phyloP scores from a whole-genome alignment of 2,113 vertebrate species.

The Heterocephalus glaber region DNA sequence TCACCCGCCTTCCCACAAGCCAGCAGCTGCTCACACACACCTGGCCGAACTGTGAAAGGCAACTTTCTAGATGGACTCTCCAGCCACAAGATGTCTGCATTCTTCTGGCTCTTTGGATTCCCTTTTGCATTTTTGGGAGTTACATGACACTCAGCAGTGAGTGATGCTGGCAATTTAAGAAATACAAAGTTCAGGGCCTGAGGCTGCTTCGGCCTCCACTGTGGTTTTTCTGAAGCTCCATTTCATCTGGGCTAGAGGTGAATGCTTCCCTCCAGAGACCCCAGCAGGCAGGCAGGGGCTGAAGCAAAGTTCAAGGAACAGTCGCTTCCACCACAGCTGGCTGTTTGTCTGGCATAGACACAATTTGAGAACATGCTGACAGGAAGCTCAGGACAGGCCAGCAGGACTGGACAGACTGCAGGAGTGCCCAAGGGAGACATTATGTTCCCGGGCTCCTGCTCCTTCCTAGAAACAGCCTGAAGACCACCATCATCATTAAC shows the following conservation, averaged over 20 bases:
- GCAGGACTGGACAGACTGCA: background rate
- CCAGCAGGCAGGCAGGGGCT: constrained; percentile 74
- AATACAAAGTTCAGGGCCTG: constrained; percentile 78
- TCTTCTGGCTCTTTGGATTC: constrained; percentile 74
- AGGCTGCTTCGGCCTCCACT: constrained; percentile 67
- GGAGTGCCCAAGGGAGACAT: background rate
- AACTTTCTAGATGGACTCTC: constrained; percentile 73
- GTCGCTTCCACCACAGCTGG: constrained; percentile 52
- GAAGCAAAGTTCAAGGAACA: constrained; percentile 79
- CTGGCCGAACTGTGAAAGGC: background rate
- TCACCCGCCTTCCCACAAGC: background rate
- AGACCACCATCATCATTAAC: background rate
- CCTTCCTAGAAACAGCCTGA: background rate
- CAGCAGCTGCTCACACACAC: background rate
- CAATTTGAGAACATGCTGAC: background rate
- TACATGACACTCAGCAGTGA: constrained; percentile 78
- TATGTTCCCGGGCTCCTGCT: background rate
- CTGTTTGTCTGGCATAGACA: background rate
- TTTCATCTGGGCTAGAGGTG: constrained; percentile 78
- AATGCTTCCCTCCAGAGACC: constrained; percentile 67
- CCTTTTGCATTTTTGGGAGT: constrained; percentile 78
- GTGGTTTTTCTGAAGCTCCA: constrained; percentile 79
- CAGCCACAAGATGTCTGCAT: constrained; percentile 76
- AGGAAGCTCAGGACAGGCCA: background rate
- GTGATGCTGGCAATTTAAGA: constrained; percentile 81